Evolutionary conservation across 2,797 vertebrate species (phyloP), one percentile per base, ranked within the genome.

Genomic region (Hyperoplus lanceolatus): DNA sequence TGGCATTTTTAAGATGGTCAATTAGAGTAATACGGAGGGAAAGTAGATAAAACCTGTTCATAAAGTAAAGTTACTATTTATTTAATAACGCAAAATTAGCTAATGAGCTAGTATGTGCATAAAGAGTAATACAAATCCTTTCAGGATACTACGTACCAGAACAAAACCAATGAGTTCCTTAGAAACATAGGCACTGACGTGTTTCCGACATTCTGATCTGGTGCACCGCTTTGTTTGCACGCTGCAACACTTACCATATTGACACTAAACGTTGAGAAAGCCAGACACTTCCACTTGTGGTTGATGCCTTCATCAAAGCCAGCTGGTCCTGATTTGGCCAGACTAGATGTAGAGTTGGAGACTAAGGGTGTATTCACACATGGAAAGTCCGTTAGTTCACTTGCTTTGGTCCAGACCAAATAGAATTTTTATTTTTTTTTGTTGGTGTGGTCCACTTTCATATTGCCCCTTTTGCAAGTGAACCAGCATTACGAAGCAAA

Each of bases 291-390:
- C 62, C 66, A 58, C 65, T 84, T 80, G 49, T 11, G 59, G 51
- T 80, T 8, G 15, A 63, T n/a, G 3, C 46, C 46, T 74, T 82
- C 18, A 89, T 81, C 51, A 64, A 56, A 81, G 58, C 39, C 91
- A 90, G 86, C 82, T 90, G 79, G 72, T 79, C 45, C 39, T 39
- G n/a, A 78, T 83, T 86, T 80, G 64, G 61, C 39, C 77, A 65
- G 72, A 51, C 74, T 61, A 39, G 76, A 84, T 67, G 50, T 43
- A 56, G 70, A 83, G 61, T 49, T 53, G 48, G 63, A 84, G 50
- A 67, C 29, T 29, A 29, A 29, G 29, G 29, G 29, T 29, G 29
- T 29, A 29, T 29, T 29, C 29, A 29, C 29, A 29, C 29, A 29
- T 3, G 29, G 29, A 29, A 29, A 29, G 29, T 29, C 29, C 3